phyloP scores from a whole-genome alignment of 2,888 invertebrate genomes.

The Ophion obscuratus region DNA sequence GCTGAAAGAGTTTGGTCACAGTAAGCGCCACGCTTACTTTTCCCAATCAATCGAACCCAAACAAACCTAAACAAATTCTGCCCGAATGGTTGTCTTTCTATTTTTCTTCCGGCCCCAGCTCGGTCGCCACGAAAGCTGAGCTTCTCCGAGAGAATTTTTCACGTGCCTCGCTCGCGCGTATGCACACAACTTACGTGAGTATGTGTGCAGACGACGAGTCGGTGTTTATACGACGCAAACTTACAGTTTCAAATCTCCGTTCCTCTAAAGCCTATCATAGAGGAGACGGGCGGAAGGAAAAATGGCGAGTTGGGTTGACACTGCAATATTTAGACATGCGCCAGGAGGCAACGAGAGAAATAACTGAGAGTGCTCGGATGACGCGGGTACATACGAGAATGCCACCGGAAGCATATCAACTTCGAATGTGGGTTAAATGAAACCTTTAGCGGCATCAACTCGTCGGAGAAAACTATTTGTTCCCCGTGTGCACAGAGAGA shows the following conservation, averaged over 20 bases:
- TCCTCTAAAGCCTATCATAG: background rate
- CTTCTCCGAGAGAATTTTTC: constrained; percentile 17
- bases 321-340: constrained; percentile 52
- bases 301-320: constrained; percentile 22
- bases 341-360: constrained; percentile 20
- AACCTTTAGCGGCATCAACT: constrained; percentile 8
- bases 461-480: background rate
- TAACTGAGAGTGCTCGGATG: background rate
- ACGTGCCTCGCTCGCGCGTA: background rate
- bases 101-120: background rate
- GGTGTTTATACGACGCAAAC: constrained; percentile 53
- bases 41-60: background rate
- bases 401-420: background rate
- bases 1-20: background rate
- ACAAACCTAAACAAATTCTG: background rate
- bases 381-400: background rate
- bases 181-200: background rate
- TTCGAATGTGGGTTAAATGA: constrained; percentile 25
- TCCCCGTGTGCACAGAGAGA: background rate
- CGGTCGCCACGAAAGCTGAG: background rate
- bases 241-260: constrained; percentile 43
- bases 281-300: background rate
- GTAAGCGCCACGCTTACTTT: background rate
- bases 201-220: constrained; percentile 24
- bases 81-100: background rate